A percentile compares a stretch with the other conserved stretches of the same genome.
Conservation (phyloP, 2,888 invertebrate species). For the Byasa hedistus region DNA sequence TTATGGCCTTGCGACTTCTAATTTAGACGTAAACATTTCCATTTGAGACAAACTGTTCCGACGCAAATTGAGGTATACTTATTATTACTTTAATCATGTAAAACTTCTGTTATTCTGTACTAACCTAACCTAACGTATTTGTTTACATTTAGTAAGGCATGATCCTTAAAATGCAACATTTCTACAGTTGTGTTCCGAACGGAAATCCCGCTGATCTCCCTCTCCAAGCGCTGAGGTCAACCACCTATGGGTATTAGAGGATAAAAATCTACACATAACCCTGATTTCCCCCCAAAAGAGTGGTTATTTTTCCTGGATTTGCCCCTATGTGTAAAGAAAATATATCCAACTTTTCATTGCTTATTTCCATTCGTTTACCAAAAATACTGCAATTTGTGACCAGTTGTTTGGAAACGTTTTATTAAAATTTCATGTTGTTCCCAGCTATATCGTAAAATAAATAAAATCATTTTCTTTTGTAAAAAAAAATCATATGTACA, state of each 20-base stretch:
- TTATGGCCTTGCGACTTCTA: constrained; percentile 30
- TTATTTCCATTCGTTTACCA: constrained; percentile 9
- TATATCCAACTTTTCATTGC: not conserved
- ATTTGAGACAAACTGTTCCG: constrained; percentile 17
- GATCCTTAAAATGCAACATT: no score
- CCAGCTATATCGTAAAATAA: not conserved
- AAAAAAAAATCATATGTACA: not conserved
- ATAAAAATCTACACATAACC: not conserved
- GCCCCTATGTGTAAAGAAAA: not conserved
- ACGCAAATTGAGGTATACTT: constrained; percentile 4
- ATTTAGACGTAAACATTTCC: constrained; percentile 23
- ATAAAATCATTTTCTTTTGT: not conserved
- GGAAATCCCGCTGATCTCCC: no score
- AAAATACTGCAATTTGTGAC: constrained; percentile 2
- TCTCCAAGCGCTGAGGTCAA: no score
- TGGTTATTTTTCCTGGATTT: no score
- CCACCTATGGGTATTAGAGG: not conserved
- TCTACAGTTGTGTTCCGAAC: no score
- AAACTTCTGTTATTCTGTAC: not conserved
- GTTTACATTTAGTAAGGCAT: no score
- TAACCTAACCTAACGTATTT: no score
- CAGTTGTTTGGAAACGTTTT: constrained; percentile 16
- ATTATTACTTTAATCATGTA: not conserved
- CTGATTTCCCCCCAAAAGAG: not conserved
- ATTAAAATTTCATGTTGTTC: constrained; percentile 10